Evolutionary conservation across 2,113 vertebrate species (phyloP).

Genomic region (Notarius quadriscutis): DNA sequence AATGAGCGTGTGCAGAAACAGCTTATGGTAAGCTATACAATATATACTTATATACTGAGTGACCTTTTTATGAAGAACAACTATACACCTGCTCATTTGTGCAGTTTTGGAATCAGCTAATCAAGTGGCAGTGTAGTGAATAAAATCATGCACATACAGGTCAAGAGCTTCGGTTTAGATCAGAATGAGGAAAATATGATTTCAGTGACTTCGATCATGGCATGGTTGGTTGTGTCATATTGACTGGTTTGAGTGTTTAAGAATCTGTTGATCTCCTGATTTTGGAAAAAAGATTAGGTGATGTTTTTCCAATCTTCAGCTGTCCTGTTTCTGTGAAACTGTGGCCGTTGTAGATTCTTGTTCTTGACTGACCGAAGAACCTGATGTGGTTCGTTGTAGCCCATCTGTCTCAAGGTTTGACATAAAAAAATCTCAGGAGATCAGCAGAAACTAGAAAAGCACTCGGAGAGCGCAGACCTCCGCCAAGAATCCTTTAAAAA

Average conservation of each 20-base stretch:
- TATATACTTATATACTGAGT: not conserved
- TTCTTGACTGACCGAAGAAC: not conserved
- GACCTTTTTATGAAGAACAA: not conserved
- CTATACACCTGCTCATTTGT: not conserved
- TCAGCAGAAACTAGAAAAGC: not conserved
- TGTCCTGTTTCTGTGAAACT: not conserved
- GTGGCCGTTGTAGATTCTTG: not conserved
- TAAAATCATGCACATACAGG: not conserved
- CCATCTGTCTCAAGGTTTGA: not conserved
- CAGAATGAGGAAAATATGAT: not conserved
- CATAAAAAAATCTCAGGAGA: not conserved
- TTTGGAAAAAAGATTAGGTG: not conserved
- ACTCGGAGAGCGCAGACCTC: no score
- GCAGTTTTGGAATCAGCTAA: not conserved
- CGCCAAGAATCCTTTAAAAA: no score
- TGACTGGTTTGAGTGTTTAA: not conserved
- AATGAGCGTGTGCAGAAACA: conserved; percentile 87
- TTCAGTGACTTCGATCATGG: not conserved
- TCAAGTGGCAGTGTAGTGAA: not conserved
- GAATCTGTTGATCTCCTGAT: not conserved
- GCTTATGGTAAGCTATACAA: conserved; percentile 78
- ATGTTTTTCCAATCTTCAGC: not conserved
- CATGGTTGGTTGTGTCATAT: not conserved
- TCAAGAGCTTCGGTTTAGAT: not conserved
- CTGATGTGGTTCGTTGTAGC: not conserved